Percentiles rank a stretch among this genome's conserved stretches.
Conservation (phyloP, 1,140 invertebrate species). For the Leptopilina clavipes region DNA sequence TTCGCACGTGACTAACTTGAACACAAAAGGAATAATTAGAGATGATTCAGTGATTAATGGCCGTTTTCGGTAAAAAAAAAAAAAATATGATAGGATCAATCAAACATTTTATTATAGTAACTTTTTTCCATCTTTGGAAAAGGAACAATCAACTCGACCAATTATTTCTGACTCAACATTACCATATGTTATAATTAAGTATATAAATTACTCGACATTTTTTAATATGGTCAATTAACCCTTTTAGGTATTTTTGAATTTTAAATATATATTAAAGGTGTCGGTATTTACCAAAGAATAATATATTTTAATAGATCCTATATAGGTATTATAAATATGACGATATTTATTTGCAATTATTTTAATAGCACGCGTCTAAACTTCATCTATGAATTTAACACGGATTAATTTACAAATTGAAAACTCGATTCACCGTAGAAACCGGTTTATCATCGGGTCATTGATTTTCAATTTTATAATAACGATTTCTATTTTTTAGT, state of each 20-base stretch:
- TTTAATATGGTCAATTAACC: background rate
- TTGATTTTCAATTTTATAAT: constrained; percentile 22
- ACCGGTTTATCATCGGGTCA: constrained; percentile 8
- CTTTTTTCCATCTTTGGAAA: background rate
- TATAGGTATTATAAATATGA: no score
- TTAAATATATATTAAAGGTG: background rate
- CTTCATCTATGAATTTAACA: background rate
- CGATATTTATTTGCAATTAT: background rate
- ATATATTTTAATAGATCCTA: no score
- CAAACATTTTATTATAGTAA: background rate
- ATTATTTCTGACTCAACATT: background rate
- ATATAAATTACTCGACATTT: background rate
- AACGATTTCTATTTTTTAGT: constrained; percentile 2
- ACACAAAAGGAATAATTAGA: background rate
- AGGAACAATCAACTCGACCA: background rate
- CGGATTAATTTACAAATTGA: constrained; percentile 11
- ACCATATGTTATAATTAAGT: background rate
- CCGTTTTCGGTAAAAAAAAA: background rate
- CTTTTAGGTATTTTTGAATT: background rate
- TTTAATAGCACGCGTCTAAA: background rate
- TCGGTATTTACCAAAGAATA: no score
- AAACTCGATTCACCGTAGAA: background rate
- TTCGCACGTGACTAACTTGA: constrained; percentile 21
- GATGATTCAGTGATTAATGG: background rate
- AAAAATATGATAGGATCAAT: background rate